Evolutionary conservation across 2,113 vertebrate species (phyloP).

Genomic region (Proteles cristata): DNA sequence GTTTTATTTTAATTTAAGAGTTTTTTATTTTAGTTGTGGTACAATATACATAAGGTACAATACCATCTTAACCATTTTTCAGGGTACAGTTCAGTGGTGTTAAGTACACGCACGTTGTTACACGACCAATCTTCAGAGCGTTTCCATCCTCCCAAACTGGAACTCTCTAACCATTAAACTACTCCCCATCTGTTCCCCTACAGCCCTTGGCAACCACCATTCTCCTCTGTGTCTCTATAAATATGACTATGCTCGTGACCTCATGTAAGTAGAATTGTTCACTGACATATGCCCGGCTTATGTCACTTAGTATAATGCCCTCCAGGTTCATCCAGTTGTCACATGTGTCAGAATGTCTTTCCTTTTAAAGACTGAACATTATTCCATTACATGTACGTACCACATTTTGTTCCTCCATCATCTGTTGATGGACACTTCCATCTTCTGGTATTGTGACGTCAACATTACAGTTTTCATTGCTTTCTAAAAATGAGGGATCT

Average conservation of each 20-base stretch:
- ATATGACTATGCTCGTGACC: neutral
- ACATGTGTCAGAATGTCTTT: neutral
- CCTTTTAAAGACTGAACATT: neutral
- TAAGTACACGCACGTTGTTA: neutral
- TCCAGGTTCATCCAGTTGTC: neutral
- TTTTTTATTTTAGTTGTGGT: neutral
- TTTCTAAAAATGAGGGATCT: neutral
- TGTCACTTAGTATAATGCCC: neutral
- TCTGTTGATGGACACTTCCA: neutral
- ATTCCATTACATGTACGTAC: neutral
- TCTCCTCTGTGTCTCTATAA: neutral
- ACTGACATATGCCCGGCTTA: neutral
- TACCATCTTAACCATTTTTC: neutral
- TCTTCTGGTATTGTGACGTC: neutral
- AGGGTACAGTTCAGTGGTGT: neutral
- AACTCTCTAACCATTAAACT: neutral
- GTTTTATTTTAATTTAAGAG: neutral
- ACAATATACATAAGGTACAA: neutral
- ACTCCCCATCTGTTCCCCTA: too few species aligned
- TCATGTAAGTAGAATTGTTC: neutral
- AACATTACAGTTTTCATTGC: neutral
- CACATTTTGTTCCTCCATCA: neutral
- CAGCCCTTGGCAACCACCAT: neutral
- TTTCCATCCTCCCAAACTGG: neutral
- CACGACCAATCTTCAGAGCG: neutral